These are phyloP conservation scores for Tribolium freemani DNA, from an alignment of 2,888 invertebrate species.

Conservation along the genomic window DNA sequence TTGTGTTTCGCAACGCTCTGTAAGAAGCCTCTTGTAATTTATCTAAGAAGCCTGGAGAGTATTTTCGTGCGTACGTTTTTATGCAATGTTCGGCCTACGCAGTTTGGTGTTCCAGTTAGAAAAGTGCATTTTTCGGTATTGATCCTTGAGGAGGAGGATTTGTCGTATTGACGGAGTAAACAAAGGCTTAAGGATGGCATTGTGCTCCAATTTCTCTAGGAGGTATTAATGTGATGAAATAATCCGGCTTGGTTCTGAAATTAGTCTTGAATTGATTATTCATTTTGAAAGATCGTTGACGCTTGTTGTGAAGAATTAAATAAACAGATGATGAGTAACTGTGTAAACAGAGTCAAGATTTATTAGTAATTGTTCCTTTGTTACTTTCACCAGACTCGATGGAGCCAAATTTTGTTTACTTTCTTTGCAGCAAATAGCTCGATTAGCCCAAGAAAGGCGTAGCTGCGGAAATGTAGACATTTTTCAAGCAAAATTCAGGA, in stretches of 20 bases:
- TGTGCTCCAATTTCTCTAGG: slow-evolving; percentile 23
- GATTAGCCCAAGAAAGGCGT: no score
- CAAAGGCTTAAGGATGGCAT: slow-evolving; percentile 29
- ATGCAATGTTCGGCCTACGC: slow-evolving; percentile 29
- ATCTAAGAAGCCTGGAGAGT: slow-evolving; percentile 42
- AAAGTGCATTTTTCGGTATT: slow-evolving; percentile 1
- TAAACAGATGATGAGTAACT: slow-evolving; percentile 30
- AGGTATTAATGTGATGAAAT: slow-evolving; percentile 25
- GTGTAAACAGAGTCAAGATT: slow-evolving; percentile 31
- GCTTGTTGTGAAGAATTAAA: slow-evolving; percentile 27
- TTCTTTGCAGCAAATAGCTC: no score
- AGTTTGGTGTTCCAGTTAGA: not conserved
- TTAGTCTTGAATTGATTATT: slow-evolving; percentile 33
- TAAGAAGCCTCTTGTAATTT: slow-evolving; percentile 44
- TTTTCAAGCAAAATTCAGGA: no score
- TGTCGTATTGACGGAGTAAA: slow-evolving; percentile 22
- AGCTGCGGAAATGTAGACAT: no score
- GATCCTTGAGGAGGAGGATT: slow-evolving; percentile 5
- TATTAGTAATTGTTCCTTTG: slow-evolving; percentile 32
- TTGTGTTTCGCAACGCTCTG: slow-evolving; percentile 56
- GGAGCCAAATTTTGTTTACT: not conserved
- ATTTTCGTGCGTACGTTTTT: slow-evolving; percentile 40
- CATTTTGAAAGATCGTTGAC: slow-evolving; percentile 27
- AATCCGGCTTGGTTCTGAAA: slow-evolving; percentile 25
- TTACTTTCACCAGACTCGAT: slow-evolving; percentile 27